Base-by-base conservation (phyloP, 2,113 vertebrate genomes). In the Cynoglossus semilaevis region DNA sequence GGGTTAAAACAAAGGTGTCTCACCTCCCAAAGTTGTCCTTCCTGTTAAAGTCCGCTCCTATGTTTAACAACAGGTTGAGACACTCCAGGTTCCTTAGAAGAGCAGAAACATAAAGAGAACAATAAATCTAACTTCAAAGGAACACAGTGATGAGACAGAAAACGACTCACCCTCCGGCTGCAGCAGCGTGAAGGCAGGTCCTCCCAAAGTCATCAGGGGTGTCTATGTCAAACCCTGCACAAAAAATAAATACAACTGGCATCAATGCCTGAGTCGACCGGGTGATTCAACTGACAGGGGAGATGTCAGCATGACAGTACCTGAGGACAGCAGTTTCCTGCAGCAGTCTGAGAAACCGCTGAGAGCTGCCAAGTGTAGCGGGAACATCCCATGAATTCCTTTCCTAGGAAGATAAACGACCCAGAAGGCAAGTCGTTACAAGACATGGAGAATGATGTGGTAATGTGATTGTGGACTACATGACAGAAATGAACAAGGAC, bases 301-400 rank as follows among this genome's bases (percentile, higher is more conserved):
- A 14, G 48, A 14, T 15, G 38, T 64, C 62, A 60, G 72, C 57
- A 15, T 46, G 38, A 73, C 65, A 46, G 44, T 88, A 98, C 96
- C 95, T 88, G 95, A 97, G 69, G 94, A 95, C 66, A 99, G 93
- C 47, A 99, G 94, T 79, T 99, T 99, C 87, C 93, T 93, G 87
- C 96, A 99, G 92, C 96, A 98, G 91, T 98, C 95, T 48, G 95
- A 96, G 91, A 97, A 98, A 76, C 96, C 95, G 67, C 95, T 97
- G 83, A 99, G 93, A 79, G 96, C 95, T 84, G 96, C 95, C 91
- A 99, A 90, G 86, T 99, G 96, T 51, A 99, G 92, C 37, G 96
- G 96, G 85, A 98, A 96, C 96, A 97, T 98, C 84, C 96, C 96
- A 70, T 98, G 94, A 88, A 97, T 90, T 70, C 96, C 96, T 78